phyloP scores from a whole-genome alignment of 2,797 vertebrate species.

The Coluber constrictor region DNA sequence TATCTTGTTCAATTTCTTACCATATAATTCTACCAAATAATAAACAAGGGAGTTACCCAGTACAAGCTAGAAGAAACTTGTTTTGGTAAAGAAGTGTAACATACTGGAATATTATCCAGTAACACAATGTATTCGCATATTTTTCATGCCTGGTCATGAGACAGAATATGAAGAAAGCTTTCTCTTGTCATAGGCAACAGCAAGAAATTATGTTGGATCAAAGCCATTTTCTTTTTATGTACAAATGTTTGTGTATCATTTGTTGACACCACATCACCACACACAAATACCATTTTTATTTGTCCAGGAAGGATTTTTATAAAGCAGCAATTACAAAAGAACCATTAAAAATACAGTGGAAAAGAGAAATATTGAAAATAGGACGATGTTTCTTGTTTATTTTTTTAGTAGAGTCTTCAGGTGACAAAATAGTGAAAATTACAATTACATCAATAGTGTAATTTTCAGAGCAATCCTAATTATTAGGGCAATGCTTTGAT shows the following conservation, averaged over 20 bases:
- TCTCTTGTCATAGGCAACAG: background rate
- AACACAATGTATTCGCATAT: background rate
- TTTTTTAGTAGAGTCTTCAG: background rate
- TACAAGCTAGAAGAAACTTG: background rate
- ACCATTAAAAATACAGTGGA: background rate
- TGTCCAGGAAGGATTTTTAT: background rate
- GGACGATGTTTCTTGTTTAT: background rate
- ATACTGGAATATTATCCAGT: background rate
- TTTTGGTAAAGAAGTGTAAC: background rate
- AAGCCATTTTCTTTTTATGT: background rate
- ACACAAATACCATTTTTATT: background rate
- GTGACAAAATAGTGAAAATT: background rate
- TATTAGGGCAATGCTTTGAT: background rate
- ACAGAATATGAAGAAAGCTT: background rate
- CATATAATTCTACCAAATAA: conserved; percentile 2
- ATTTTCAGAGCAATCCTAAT: background rate
- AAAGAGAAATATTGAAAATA: background rate
- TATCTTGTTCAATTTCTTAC: background rate
- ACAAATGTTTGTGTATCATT: background rate
- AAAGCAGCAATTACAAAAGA: background rate
- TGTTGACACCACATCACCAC: background rate
- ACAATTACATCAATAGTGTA: background rate
- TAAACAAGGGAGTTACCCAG: background rate
- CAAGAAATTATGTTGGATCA: background rate
- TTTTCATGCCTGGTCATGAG: background rate